phyloP scores from a whole-genome alignment of 37 sponge, comb jelly and placozoan species.

The Agelas oroides region DNA sequence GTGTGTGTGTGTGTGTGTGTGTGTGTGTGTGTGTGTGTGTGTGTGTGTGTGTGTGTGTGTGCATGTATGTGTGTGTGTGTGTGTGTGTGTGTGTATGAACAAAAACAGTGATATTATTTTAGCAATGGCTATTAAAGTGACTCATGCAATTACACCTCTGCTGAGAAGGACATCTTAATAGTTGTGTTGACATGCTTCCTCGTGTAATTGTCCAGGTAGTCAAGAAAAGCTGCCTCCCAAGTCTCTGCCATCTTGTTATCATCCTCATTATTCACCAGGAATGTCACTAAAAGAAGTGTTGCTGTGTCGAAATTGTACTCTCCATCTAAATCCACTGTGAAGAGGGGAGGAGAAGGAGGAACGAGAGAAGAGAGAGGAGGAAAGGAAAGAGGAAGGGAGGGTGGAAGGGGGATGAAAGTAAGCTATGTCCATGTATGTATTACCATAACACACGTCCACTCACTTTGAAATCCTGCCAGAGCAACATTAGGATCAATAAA shows the following conservation, averaged over 20 bases:
- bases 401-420: neutral
- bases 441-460: no score
- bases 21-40: no score
- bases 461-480: constrained; percentile 89
- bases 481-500: constrained; percentile 86
- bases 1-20: no score
- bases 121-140: no score
- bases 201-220: constrained; percentile 64
- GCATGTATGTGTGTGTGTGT: no score
- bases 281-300: constrained; percentile 83
- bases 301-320: constrained; percentile 73
- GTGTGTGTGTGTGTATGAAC: neutral
- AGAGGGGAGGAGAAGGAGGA: no score
- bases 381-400: neutral
- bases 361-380: neutral
- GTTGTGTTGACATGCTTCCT: constrained; percentile 17
- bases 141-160: constrained; percentile 47
- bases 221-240: constrained; percentile 85
- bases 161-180: no score
- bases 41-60: no score
- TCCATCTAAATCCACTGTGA: constrained; percentile 24
- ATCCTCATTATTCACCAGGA: constrained; percentile 88
- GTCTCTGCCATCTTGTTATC: constrained; percentile 82
- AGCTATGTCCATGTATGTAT: no score
- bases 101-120: no score